Evolutionary conservation across 2,888 invertebrate species (phyloP), one percentile per base, ranked within the genome.

Genomic region (Kryphioiulus occultus): DNA sequence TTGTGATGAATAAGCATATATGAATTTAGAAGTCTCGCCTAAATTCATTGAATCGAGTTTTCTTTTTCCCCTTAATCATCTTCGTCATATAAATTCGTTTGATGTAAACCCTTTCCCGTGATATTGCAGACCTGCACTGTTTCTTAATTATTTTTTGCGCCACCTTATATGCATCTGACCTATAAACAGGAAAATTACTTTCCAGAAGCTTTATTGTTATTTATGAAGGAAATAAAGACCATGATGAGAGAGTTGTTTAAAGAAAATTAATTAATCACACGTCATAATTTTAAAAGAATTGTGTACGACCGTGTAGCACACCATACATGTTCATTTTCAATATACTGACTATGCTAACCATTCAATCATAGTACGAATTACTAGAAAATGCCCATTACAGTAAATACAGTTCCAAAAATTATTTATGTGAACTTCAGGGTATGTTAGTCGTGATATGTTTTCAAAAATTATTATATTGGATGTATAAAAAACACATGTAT

Each of bases 191-290:
- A 10, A 78, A 78, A 15, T 78, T 78, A 78, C 78, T 30, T 26
- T 22, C 22, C 68, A 68, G 22, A 68, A 68, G 35, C 26, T n/a
- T 22, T 68, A 68, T 68, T 68, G 68, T 68, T 68, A 26, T 68
- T 78, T 78, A 78, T 78, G 78, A 15, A 30, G 78, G 30, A 78
- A 78, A 78, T 78, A 30, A 78, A 78, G 30, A 68, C 68, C 26
- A 30, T 78, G 78, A 30, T 26, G 44, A n/a, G 5, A 59, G 22
- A 26, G 78, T 78, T 78, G 78, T 78, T 78, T 78, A 78, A 78
- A 78, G 22, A 78, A 78, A 30, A 78, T 78, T 78, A 78, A 78
- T 78, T 78, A 30, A 30, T 30, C 26, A 17, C 26, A 30, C 7
- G 30, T 30, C 26, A 22, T 22, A 2, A n/a, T 59, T 22, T 4